These are phyloP conservation scores for Phortica okadai DNA, from an alignment of 2,888 invertebrate genomes.

Conservation along the genomic window DNA sequence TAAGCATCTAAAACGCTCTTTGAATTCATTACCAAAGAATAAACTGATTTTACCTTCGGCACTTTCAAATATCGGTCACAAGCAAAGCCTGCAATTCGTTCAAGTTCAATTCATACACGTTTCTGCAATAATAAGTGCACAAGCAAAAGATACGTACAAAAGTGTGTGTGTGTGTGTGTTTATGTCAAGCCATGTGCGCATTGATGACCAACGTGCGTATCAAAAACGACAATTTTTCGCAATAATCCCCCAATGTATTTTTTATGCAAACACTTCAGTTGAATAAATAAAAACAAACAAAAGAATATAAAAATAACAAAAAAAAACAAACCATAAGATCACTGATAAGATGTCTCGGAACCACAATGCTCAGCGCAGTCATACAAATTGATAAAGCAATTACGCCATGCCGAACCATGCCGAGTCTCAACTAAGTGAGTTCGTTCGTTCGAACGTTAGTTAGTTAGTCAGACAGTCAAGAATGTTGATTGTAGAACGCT, in stretches of 20 bases:
- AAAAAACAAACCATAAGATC: background rate
- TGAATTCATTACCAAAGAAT: too few species aligned
- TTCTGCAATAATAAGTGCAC: too few species aligned
- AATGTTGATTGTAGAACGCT: background rate
- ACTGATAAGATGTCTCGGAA: constrained; percentile 16
- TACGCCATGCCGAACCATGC: background rate
- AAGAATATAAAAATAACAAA: background rate
- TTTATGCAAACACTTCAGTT: background rate
- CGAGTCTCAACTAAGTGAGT: too few species aligned
- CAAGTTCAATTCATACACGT: too few species aligned
- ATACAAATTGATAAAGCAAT: background rate
- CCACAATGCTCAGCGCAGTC: background rate
- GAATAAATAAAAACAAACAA: background rate
- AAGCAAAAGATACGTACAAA: too few species aligned
- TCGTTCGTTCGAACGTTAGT: background rate
- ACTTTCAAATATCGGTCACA: too few species aligned
- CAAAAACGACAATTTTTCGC: background rate
- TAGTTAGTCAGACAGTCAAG: background rate
- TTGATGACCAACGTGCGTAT: background rate
- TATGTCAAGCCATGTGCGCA: too few species aligned
- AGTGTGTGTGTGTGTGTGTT: too few species aligned
- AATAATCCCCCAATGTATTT: background rate
- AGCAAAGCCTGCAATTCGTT: too few species aligned
- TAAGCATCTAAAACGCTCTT: too few species aligned
- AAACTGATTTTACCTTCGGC: too few species aligned